phyloP scores from a whole-genome alignment of 2,113 vertebrate species.

The Xiphias gladius region DNA sequence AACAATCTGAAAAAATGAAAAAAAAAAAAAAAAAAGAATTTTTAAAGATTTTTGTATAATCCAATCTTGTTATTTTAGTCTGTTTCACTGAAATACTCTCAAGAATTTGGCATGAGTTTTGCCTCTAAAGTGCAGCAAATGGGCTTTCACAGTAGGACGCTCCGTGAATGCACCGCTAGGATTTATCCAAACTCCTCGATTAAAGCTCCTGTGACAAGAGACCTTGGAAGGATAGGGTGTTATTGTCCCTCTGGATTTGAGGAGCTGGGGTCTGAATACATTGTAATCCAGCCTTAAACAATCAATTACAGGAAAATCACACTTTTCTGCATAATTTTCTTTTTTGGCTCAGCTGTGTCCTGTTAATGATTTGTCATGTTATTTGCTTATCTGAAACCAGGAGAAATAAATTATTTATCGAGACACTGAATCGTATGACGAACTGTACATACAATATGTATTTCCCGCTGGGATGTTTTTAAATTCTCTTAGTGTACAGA shows the following conservation, averaged over 20 bases:
- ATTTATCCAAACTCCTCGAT: slow-evolving; percentile 42
- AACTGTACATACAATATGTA: slow-evolving; percentile 22
- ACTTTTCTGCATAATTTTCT: slow-evolving; percentile 12
- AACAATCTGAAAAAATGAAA: background rate
- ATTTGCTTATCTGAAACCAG: slow-evolving; percentile 7
- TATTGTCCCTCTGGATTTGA: slow-evolving; percentile 28
- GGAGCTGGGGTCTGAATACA: slow-evolving; percentile 35
- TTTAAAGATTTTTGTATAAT: background rate
- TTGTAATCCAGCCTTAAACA: slow-evolving; percentile 37
- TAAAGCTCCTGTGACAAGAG: slow-evolving; percentile 41
- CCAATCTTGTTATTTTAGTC: background rate
- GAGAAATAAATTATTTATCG: slow-evolving; percentile 42
- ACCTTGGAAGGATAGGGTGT: slow-evolving; percentile 17
- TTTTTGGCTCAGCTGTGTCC: slow-evolving; percentile 29
- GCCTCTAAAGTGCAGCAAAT: slow-evolving; percentile 6
- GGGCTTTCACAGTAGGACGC: background rate
- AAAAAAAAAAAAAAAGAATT: background rate
- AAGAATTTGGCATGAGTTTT: slow-evolving; percentile 16
- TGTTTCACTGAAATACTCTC: background rate
- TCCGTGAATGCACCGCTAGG: slow-evolving; percentile 4
- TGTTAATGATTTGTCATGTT: slow-evolving; percentile 3
- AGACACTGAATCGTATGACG: slow-evolving; percentile 22
- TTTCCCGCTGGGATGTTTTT: slow-evolving; percentile 16
- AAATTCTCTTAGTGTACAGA: slow-evolving; percentile 17
- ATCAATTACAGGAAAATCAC: slow-evolving; percentile 34